These are phyloP conservation scores for Listronotus oregonensis DNA, from an alignment of 1,140 invertebrate genomes.

Conservation along the genomic window DNA sequence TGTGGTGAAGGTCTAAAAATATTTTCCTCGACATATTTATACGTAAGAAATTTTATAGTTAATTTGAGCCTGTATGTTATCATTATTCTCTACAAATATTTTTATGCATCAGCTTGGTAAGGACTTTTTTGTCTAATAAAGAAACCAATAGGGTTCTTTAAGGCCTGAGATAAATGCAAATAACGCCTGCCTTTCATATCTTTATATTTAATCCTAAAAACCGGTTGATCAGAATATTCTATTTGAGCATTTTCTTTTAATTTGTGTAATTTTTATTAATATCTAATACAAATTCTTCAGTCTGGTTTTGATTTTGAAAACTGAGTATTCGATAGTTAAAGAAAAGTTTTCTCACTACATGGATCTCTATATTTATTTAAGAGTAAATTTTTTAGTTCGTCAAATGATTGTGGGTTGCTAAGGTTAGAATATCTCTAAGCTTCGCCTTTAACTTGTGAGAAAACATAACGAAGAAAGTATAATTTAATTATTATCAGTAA, in stretches of 20 bases:
- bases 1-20: not conserved
- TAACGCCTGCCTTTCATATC: constrained; percentile 6
- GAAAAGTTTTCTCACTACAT: not conserved
- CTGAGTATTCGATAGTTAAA: not conserved
- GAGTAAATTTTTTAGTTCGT: not conserved
- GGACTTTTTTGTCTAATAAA: constrained; percentile 8
- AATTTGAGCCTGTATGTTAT: constrained; percentile 14
- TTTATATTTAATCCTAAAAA: not conserved
- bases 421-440: not conserved
- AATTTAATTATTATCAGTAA: not conserved
- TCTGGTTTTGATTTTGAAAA: constrained; percentile 3
- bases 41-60: constrained; percentile 8
- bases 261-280: constrained; percentile 6
- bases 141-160: constrained; percentile 1
- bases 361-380: constrained; percentile 1
- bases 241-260: constrained; percentile 11
- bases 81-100: constrained; percentile 17
- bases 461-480: constrained; percentile 2
- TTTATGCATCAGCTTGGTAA: not conserved
- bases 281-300: constrained; percentile 4
- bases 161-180: constrained; percentile 1
- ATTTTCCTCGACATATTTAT: constrained; percentile 6
- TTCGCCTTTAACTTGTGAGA: constrained; percentile 2
- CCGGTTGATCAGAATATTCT: constrained; percentile 5
- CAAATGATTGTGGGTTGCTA: not conserved